A percentile compares a stretch with the other conserved stretches of the same genome.
Evolutionary conservation across 2,888 invertebrate species (phyloP).

Genomic region (Drosophila greeni): DNA sequence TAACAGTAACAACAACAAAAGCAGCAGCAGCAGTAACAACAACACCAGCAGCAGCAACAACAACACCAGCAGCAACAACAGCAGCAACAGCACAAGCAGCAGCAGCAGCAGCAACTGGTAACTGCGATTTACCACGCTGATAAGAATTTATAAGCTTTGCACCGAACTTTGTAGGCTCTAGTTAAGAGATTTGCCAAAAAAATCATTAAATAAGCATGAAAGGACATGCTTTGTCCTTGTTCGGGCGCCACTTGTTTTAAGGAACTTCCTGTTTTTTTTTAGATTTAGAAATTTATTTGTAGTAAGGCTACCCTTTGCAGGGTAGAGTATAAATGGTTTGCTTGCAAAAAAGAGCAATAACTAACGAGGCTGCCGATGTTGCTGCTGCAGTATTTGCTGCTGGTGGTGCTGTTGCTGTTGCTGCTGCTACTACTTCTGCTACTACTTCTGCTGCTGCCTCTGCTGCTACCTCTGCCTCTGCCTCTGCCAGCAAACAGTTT

Average conservation of each 20-base stretch:
- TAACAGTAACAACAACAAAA: conserved; percentile 29
- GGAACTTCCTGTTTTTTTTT: no score
- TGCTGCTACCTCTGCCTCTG: conserved; percentile 9
- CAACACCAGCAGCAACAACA: conserved; percentile 9
- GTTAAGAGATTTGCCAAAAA: background rate
- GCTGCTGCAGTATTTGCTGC: conserved; percentile 8
- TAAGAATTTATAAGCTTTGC: conserved; percentile 34
- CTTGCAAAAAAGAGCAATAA: conserved; percentile 34
- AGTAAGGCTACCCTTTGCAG: background rate
- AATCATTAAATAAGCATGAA: background rate
- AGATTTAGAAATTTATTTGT: background rate
- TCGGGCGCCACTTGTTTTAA: background rate
- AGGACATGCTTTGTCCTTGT: background rate
- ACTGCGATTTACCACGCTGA: conserved; percentile 39
- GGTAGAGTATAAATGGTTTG: conserved; percentile 41
- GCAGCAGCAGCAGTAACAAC: conserved; percentile 4
- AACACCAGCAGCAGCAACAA: conserved; percentile 3
- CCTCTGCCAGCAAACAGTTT: conserved; percentile 54
- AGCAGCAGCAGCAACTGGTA: conserved; percentile 12
- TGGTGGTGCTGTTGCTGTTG: conserved; percentile 11
- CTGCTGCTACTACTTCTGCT: conserved; percentile 14
- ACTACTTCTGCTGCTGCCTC: conserved; percentile 1
- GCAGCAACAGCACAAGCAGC: conserved; percentile 10
- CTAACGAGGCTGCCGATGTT: conserved; percentile 27
- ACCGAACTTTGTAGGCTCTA: conserved; percentile 1